Conservation (phyloP, 92 coral and sea anemone genomes). For the Heliopora coerulea region DNA sequence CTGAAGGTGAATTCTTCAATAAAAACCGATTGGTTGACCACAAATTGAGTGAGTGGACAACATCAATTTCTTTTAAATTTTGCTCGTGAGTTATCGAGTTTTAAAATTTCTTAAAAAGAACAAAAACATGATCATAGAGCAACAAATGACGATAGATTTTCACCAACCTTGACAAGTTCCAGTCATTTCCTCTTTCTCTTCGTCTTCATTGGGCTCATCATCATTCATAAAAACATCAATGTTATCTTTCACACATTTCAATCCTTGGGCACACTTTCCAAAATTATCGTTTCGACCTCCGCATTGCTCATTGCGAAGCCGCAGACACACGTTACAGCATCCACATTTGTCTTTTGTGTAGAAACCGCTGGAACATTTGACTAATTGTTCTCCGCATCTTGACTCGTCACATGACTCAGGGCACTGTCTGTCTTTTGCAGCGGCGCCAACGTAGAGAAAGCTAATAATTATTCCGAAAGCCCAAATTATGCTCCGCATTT, state of each 20-base stretch:
- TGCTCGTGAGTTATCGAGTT: no score
- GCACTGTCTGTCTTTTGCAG: neutral
- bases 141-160: no score
- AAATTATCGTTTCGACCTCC: slow-evolving; percentile 25
- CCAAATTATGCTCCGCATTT: slow-evolving; percentile 2
- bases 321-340: slow-evolving; percentile 38
- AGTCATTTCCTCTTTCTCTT: slow-evolving; percentile 19
- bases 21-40: no score
- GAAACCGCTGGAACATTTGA: slow-evolving; percentile 21
- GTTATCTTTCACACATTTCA: slow-evolving; percentile 22
- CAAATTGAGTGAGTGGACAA: no score
- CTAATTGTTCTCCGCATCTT: slow-evolving; percentile 15
- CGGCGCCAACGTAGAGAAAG: slow-evolving; percentile 16
- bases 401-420: slow-evolving; percentile 29
- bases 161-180: slow-evolving; percentile 34
- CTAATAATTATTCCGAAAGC: neutral
- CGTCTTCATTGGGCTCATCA: neutral
- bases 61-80: no score
- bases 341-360: slow-evolving; percentile 29
- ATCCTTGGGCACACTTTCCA: slow-evolving; percentile 24
- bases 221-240: slow-evolving; percentile 38
- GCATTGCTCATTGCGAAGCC: slow-evolving; percentile 11
- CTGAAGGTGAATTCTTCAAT: no score
- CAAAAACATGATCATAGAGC: no score
- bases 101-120: no score